phyloP scores from a whole-genome alignment of 2,113 vertebrate species.

The Sceloporus undulatus region DNA sequence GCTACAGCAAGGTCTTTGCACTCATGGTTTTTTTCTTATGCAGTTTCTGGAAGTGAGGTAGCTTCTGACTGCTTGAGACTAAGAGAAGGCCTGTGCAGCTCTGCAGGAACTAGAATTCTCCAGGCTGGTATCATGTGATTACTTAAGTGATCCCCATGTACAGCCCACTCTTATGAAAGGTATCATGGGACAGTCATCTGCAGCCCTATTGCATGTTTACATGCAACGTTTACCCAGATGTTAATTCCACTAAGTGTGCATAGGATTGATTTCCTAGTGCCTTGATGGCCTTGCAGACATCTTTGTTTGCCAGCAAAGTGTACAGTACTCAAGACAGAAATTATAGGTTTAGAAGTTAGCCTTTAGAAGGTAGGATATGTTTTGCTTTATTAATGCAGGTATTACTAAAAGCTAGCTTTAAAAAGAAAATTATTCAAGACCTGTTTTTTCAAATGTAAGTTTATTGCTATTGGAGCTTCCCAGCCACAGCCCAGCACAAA shows the following conservation, averaged over 20 bases:
- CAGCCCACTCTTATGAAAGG: background rate
- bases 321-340: background rate
- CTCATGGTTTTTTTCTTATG: rapidly evolving
- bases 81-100: background rate
- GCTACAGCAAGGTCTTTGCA: background rate
- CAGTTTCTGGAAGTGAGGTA: rapidly evolving
- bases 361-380: background rate
- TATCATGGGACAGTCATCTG: background rate
- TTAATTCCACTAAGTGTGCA: background rate
- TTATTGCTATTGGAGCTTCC: background rate
- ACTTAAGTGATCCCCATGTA: background rate
- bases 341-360: background rate
- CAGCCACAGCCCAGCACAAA: background rate
- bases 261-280: background rate
- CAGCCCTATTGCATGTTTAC: background rate
- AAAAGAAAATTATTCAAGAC: background rate
- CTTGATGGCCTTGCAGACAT: background rate
- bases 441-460: background rate
- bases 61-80: constrained; percentile 8
- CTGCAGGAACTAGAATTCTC: background rate
- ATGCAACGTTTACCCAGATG: background rate
- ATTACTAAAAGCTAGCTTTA: background rate
- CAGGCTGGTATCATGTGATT: rapidly evolving
- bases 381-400: background rate
- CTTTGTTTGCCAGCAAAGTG: background rate